A percentile compares a stretch with the other conserved stretches of the same genome.
These are phyloP conservation scores for Vulpes lagopus DNA, from an alignment of 2,113 vertebrate species.

Conservation along the genomic window DNA sequence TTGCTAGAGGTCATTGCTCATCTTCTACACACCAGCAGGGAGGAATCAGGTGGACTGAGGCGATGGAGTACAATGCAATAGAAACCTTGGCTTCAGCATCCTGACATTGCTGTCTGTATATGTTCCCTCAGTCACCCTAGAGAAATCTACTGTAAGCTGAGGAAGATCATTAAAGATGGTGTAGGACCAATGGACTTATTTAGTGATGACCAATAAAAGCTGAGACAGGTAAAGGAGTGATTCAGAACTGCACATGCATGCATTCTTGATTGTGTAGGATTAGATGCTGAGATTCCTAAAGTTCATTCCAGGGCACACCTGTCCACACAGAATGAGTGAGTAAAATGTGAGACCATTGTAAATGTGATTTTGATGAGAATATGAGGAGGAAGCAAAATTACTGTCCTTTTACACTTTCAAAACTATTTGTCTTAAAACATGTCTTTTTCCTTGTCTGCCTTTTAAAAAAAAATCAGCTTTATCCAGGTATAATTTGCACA, in stretches of 20 bases:
- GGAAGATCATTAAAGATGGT: not conserved
- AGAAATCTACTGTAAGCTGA: not conserved
- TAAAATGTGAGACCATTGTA: not conserved
- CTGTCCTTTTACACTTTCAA: not conserved
- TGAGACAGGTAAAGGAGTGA: not conserved
- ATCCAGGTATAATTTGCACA: not conserved
- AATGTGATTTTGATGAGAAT: not conserved
- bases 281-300: not conserved
- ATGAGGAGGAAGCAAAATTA: not conserved
- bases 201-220: not conserved
- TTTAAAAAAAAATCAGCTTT: not conserved
- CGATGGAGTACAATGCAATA: accelerated
- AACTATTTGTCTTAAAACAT: not conserved
- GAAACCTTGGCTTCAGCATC: not conserved
- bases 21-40: not conserved
- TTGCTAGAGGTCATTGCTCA: not conserved
- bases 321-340: not conserved
- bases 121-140: not conserved
- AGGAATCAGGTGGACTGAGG: not conserved
- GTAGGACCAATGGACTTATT: not conserved
- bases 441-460: not conserved
- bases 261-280: not conserved
- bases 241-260: not conserved
- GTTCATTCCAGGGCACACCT: not conserved
- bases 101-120: not conserved